Evolutionary conservation across 2,113 vertebrate species (phyloP), one percentile per base, ranked within the genome.

Genomic region (Erpornis zantholeuca): DNA sequence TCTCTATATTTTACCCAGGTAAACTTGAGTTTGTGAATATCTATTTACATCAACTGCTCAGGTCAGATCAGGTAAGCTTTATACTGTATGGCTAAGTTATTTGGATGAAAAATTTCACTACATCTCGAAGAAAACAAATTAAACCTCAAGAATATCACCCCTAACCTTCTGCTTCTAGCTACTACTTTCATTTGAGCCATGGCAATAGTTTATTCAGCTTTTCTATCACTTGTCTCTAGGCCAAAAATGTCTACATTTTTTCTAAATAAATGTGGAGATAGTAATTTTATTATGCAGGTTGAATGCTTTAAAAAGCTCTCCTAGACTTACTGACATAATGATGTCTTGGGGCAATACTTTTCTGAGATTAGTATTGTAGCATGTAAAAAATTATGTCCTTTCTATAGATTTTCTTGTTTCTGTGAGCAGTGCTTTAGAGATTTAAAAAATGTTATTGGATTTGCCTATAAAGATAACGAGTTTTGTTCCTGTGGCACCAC

Each of bases 361-460:
- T 63, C 38, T 15, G 35, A 60, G 68, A 85, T 93, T 73, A 77
- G 29, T 91, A 78, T 54, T 83, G 64, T 68, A 59, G 14, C 18
- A 56, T 15, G 22, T 80, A 80, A 86, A 92, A 95, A 80, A 66
- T 24, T 25, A 57, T 54, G 45, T 77, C 10, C 15, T 90, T 80
- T 61, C 49, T 80, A 84, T 69, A 52, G 89, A 70, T 82, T 82
- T 95, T 85, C 59, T 88, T 91, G 38, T 86, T 94, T 83, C 75
- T 50, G 7, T 88, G 64, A 93, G 60, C 66, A 92, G 25, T 70
- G 56, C 42, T 93, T 92, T 88, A 86, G 71, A 92, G 54, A 77
- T 72, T 86, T 90, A 56, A 81, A 92, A 97, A 80, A 52, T 59
- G 17, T 69, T 90, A 85, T 70, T 96, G 45, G 27, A 66, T 92